Conservation (phyloP, 2,113 vertebrate genomes). For the Suricata suricatta region DNA sequence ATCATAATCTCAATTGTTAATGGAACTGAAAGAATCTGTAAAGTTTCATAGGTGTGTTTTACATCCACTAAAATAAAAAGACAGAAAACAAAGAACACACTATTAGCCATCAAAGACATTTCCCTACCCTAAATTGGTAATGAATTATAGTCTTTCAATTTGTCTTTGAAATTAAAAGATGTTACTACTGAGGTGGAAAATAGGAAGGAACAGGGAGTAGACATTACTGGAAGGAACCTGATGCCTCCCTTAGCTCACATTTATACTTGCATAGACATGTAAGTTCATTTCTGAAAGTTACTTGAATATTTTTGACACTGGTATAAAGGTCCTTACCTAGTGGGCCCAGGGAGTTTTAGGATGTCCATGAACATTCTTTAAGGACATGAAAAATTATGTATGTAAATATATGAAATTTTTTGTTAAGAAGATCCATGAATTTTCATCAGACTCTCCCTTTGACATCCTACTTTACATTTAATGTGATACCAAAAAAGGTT, state of each 20-base stretch:
- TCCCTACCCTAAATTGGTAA: background rate
- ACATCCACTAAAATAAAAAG: slow-evolving; percentile 24
- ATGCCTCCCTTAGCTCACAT: background rate
- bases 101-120: background rate
- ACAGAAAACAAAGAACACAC: background rate
- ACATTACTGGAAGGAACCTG: background rate
- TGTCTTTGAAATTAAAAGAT: slow-evolving; percentile 21
- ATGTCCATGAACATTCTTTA: background rate
- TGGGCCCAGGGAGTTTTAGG: background rate
- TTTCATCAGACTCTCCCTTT: slow-evolving; percentile 25
- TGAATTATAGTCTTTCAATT: slow-evolving; percentile 9
- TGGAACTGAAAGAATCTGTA: slow-evolving; percentile 24
- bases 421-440: background rate
- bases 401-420: background rate
- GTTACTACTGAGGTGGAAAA: background rate
- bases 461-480: background rate
- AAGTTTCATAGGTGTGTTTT: slow-evolving; percentile 13
- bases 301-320: background rate
- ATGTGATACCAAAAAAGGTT: slow-evolving; percentile 16
- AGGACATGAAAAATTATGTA: background rate
- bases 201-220: background rate
- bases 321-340: background rate
- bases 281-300: slow-evolving; percentile 20
- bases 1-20: background rate
- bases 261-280: background rate